These are phyloP conservation scores for Ceramica pisi DNA, from an alignment of 2,888 invertebrate species.

Conservation along the genomic window DNA sequence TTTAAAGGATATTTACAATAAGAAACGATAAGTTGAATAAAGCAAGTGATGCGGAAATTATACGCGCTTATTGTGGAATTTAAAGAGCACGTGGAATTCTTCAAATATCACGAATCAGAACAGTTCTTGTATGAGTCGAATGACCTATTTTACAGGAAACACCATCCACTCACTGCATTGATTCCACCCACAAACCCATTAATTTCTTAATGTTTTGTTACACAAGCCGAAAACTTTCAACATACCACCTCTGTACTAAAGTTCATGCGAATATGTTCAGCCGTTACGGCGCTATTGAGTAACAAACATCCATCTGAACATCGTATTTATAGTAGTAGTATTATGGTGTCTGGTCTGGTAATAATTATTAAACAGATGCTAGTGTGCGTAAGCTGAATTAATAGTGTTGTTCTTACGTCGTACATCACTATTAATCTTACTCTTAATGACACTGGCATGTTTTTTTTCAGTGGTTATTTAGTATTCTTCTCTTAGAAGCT, in stretches of 20 bases:
- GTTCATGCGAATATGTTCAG: conserved; percentile 39
- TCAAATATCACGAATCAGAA: not conserved
- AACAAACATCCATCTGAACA: conserved; percentile 41
- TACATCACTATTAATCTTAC: conserved; percentile 56
- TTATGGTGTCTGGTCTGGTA: conserved; percentile 56
- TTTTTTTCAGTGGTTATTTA: conserved; percentile 52
- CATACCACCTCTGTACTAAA: conserved; percentile 29
- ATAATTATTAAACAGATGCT: conserved; percentile 58
- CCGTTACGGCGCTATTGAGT: conserved; percentile 48
- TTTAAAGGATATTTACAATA: too few species aligned
- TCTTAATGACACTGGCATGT: conserved; percentile 53
- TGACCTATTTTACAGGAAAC: not conserved
- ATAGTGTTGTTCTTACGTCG: conserved; percentile 54
- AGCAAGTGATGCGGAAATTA: not conserved
- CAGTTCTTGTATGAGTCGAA: not conserved
- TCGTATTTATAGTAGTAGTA: conserved; percentile 49
- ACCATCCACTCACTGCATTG: not conserved
- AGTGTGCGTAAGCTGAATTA: conserved; percentile 50
- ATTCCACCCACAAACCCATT: not conserved
- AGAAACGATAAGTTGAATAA: too few species aligned
- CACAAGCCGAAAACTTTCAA: conserved; percentile 26
- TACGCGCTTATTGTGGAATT: not conserved
- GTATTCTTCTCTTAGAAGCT: conserved; percentile 51
- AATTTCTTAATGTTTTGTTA: conserved; percentile 16
- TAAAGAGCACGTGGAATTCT: not conserved